Evolutionary conservation across 2,797 vertebrate species (phyloP).

Genomic region (Pelodytes ibericus): DNA sequence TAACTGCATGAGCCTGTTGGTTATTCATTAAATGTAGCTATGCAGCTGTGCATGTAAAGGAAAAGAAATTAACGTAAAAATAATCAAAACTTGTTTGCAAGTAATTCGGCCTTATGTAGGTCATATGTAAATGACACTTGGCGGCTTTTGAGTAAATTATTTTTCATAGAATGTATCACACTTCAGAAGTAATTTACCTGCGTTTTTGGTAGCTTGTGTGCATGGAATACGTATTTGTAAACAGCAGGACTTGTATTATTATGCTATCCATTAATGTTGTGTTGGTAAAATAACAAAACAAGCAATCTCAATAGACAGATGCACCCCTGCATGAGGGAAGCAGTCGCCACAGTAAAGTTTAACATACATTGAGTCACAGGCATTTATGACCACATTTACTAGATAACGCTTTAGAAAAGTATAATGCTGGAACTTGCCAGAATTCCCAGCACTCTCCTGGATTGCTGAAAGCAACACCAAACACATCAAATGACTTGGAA

Average conservation of each 20-base stretch:
- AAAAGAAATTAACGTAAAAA: constrained; percentile 35
- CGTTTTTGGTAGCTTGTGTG: constrained; percentile 24
- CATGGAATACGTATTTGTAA: constrained; percentile 41
- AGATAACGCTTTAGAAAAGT: background rate
- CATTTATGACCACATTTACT: constrained; percentile 27
- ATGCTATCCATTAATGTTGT: constrained; percentile 30
- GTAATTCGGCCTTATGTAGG: constrained; percentile 24
- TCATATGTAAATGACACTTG: constrained; percentile 39
- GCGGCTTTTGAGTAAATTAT: constrained; percentile 29
- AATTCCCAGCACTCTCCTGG: background rate
- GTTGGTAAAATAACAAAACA: constrained; percentile 36
- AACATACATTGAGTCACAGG: constrained; percentile 8
- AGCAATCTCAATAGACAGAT: constrained; percentile 48
- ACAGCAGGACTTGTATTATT: constrained; percentile 44
- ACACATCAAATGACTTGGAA: background rate
- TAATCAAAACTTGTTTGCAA: constrained; percentile 31
- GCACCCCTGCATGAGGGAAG: constrained; percentile 33
- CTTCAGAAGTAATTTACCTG: constrained; percentile 40
- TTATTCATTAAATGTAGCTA: constrained; percentile 53
- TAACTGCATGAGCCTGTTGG: constrained; percentile 44
- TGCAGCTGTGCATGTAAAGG: constrained; percentile 34
- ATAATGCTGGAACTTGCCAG: background rate
- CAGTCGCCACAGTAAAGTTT: constrained; percentile 28
- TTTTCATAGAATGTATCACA: constrained; percentile 24
- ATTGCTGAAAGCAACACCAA: background rate